phyloP scores from a whole-genome alignment of 2,888 invertebrate species.

The Rotaria sp. region DNA sequence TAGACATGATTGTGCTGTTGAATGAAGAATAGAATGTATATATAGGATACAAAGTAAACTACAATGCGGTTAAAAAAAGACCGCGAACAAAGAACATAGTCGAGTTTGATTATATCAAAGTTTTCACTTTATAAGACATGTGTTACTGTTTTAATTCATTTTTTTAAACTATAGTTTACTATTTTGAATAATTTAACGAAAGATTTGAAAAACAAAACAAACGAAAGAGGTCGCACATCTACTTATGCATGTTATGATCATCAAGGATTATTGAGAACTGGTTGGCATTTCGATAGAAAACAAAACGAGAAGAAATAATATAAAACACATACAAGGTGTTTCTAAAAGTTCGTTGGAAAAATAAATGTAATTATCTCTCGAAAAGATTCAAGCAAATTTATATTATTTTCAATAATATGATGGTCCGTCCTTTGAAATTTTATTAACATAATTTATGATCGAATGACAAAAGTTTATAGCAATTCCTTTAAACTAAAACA shows the following conservation, averaged over 20 bases:
- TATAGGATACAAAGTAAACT: not conserved
- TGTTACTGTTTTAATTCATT: not conserved
- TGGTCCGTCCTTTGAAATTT: too few species aligned
- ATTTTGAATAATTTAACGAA: not conserved
- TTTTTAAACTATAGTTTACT: not conserved
- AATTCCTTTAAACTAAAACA: too few species aligned
- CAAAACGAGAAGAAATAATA: too few species aligned
- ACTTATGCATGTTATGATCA: not conserved
- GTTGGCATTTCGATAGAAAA: too few species aligned
- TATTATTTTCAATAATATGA: too few species aligned
- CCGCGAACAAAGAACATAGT: not conserved
- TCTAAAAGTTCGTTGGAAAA: too few species aligned
- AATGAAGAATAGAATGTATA: not conserved
- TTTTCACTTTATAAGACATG: not conserved
- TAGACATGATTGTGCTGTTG: not conserved
- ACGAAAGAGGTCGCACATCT: not conserved
- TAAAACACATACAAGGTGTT: too few species aligned
- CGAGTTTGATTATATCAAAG: not conserved
- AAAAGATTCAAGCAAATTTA: too few species aligned
- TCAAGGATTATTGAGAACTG: too few species aligned
- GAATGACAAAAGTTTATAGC: too few species aligned
- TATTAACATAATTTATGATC: too few species aligned
- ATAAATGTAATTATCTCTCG: too few species aligned
- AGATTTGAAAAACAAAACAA: not conserved
- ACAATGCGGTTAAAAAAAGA: not conserved